These are phyloP conservation scores for Drosophila heteroneura DNA, from an alignment of 2,888 invertebrate genomes.

Conservation along the genomic window DNA sequence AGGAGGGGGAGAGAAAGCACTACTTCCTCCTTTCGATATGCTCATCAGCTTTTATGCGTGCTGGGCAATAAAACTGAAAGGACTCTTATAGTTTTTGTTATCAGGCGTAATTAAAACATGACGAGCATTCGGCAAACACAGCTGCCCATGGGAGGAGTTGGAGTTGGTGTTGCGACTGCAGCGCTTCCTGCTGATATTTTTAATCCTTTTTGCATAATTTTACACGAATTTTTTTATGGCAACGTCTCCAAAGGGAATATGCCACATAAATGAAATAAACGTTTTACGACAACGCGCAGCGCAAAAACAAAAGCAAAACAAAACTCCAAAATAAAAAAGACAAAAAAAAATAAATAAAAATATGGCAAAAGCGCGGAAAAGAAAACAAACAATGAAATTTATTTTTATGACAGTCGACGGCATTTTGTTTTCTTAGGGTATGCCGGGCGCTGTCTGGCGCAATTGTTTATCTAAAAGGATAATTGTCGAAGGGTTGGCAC, in stretches of 20 bases:
- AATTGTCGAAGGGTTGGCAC: constrained; percentile 73
- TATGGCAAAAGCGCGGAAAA: constrained; percentile 69
- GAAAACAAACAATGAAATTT: constrained; percentile 72
- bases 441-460: constrained; percentile 43
- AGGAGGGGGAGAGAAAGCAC: neutral
- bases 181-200: constrained; percentile 63
- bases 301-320: constrained; percentile 29
- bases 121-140: constrained; percentile 56
- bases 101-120: constrained; percentile 71
- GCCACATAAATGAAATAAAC: constrained; percentile 79
- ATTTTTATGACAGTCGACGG: constrained; percentile 57
- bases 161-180: constrained; percentile 6
- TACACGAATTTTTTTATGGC: constrained; percentile 69
- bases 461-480: constrained; percentile 78
- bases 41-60: constrained; percentile 46
- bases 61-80: constrained; percentile 53
- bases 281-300: constrained; percentile 65
- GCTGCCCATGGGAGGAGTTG: constrained; percentile 36
- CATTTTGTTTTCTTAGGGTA: constrained; percentile 51
- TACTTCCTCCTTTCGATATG: constrained; percentile 6
- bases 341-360: constrained; percentile 53
- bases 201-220: constrained; percentile 80
- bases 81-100: constrained; percentile 62
- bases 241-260: constrained; percentile 73
- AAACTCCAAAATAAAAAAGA: constrained; percentile 26